Evolutionary conservation across 2,888 invertebrate genomes (phyloP), one percentile per base, ranked within the genome.

Genomic region (Pediacus dermestoides): DNA sequence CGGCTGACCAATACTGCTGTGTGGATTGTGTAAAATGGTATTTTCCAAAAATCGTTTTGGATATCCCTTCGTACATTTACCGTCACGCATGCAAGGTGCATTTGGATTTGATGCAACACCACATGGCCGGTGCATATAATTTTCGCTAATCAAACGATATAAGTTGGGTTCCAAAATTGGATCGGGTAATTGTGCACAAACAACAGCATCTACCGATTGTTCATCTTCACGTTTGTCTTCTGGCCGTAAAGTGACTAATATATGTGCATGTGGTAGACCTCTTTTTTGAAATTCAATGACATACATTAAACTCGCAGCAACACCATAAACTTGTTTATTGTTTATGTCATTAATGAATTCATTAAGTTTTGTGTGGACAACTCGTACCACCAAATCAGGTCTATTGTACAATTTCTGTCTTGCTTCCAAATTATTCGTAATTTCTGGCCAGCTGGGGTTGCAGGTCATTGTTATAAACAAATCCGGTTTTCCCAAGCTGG

Each of bases 391-490:
- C n/a, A 30, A 30, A 16, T 30, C 15, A 1, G 30, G 16, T 16
- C 30, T 14, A 16, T 30, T 11, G 8, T 12, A 16, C 16, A 14
- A 30, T n/a, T 8, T 14, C 16, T 30, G 30, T 8, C 8, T 18
- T 9, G 9, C 2, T 11, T 28, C 26, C 7, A 46, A 13, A 30
- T 40, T 34, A 8, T 39, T 27, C 6, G 16, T 21, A 7, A 49
- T 44, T 26, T 49, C 44, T 4, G 9, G 15, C 48, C 50, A 50
- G 15, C 34, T 11, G 1, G 42, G 44, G 21, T 50, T 50, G 22
- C 48, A 50, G 1, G 46, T 46, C n/a, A 50, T 26, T 2, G 50
- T 48, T 4, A 48, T 37, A 13, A 50, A 49, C 1, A 41, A 33
- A 15, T 46, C 39, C 6, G 48, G 50, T 23, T 30, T 33, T 6